Conservation (phyloP, 2,888 invertebrate genomes). For the Prenolepis imparis region DNA sequence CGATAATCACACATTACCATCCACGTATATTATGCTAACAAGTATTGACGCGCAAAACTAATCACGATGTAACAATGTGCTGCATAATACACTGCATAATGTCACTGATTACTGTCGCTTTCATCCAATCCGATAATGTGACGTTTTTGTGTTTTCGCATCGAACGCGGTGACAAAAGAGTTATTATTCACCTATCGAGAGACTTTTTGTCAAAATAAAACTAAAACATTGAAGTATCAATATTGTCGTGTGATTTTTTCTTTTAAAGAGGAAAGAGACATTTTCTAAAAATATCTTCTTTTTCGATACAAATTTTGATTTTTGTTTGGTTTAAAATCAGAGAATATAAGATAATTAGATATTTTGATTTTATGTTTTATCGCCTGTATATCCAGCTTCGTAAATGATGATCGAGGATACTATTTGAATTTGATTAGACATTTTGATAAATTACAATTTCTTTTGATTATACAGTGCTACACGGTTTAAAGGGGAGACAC, state of each 20-base stretch:
- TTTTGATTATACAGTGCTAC: constrained; percentile 46
- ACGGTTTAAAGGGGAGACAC: constrained; percentile 28
- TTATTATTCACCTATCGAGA: constrained; percentile 9
- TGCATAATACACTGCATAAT: neutral
- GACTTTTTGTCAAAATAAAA: constrained; percentile 1
- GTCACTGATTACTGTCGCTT: constrained; percentile 20
- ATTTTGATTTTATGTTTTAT: constrained; percentile 44
- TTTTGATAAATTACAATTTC: constrained; percentile 56
- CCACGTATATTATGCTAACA: neutral
- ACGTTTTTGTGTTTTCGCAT: neutral
- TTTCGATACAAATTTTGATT: constrained; percentile 58
- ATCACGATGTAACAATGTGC: neutral
- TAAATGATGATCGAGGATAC: constrained; percentile 30
- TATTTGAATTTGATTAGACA: constrained; percentile 56
- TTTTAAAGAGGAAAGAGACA: neutral
- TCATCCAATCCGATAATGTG: constrained; percentile 1
- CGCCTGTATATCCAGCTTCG: constrained; percentile 74
- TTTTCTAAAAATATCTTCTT: constrained; percentile 51
- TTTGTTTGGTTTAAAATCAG: neutral
- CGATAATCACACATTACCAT: neutral
- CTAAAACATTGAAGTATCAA: constrained; percentile 6
- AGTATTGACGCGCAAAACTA: constrained; percentile 14
- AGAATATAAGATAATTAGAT: neutral
- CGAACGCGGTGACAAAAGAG: neutral
- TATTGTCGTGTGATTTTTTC: neutral